Evolutionary conservation across 2,888 invertebrate species (phyloP).

Genomic region (Ennomos quercinarius): DNA sequence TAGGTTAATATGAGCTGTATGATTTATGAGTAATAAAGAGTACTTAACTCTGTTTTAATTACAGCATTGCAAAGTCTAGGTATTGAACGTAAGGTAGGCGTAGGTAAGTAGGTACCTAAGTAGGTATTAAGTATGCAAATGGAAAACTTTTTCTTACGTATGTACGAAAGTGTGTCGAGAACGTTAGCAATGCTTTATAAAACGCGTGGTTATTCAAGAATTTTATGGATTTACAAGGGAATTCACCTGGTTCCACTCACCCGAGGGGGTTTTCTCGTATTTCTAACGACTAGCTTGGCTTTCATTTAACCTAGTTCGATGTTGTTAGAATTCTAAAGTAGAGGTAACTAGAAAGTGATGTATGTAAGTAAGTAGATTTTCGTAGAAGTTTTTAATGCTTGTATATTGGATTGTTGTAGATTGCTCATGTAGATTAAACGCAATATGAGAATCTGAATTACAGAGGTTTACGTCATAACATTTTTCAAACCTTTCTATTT

Average conservation of each 20-base stretch:
- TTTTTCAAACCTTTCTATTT: conserved; percentile 4
- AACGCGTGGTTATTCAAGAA: conserved; percentile 52
- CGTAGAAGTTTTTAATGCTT: conserved; percentile 5
- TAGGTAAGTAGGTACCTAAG: too few species aligned
- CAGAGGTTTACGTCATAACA: conserved; percentile 21
- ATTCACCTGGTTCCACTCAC: conserved; percentile 51
- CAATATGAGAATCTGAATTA: conserved; percentile 7
- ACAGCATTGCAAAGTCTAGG: conserved; percentile 13
- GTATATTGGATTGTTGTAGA: neutral
- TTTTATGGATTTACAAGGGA: conserved; percentile 58
- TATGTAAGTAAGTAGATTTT: conserved; percentile 4
- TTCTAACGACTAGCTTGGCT: conserved; percentile 47
- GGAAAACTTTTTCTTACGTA: conserved; percentile 32
- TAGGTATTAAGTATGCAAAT: conserved; percentile 40
- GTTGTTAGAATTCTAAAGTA: conserved; percentile 27
- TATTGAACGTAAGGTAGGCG: conserved; percentile 23
- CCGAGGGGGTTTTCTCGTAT: conserved; percentile 50
- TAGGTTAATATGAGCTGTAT: neutral
- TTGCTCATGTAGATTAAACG: conserved; percentile 4
- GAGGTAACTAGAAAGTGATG: neutral
- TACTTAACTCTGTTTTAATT: conserved; percentile 16
- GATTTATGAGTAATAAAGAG: too few species aligned
- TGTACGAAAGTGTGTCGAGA: conserved; percentile 41
- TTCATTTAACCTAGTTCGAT: conserved; percentile 61
- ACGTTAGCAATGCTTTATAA: conserved; percentile 37